These are phyloP conservation scores for Leptothorax acervorum DNA, from an alignment of 2,888 invertebrate species.

Conservation along the genomic window DNA sequence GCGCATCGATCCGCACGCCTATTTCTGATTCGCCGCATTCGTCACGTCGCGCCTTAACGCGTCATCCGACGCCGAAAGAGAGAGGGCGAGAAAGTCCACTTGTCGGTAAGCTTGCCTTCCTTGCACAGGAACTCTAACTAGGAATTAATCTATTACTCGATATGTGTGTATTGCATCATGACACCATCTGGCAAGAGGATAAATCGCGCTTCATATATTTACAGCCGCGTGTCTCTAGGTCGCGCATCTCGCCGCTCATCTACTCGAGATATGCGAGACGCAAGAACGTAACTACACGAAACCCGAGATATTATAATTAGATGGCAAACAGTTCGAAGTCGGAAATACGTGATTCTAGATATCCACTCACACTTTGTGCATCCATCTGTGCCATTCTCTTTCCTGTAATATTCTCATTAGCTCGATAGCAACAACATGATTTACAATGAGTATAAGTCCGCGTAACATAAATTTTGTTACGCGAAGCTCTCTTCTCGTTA, in stretches of 20 bases:
- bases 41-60: conserved; percentile 3
- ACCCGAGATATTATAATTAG: conserved; percentile 37
- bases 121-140: conserved; percentile 75
- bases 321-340: neutral
- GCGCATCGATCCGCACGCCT: conserved; percentile 26
- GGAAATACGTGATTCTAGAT: conserved; percentile 7
- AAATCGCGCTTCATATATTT: conserved; percentile 65
- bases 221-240: conserved; percentile 53
- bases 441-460: neutral
- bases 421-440: neutral
- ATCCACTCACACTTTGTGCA: neutral
- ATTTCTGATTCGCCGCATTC: conserved; percentile 19
- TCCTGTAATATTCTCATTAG: neutral
- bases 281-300: conserved; percentile 29
- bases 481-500: neutral
- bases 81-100: conserved; percentile 44
- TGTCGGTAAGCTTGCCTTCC: conserved; percentile 63
- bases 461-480: neutral
- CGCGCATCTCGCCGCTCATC: conserved; percentile 6
- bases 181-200: conserved; percentile 69
- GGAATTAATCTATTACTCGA: conserved; percentile 72
- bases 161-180: conserved; percentile 71
- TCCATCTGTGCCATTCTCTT: neutral
- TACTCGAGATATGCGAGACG: conserved; percentile 34
- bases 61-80: neutral